Conservation (phyloP, 2,797 vertebrate species). For the Linurgus olivaceus region DNA sequence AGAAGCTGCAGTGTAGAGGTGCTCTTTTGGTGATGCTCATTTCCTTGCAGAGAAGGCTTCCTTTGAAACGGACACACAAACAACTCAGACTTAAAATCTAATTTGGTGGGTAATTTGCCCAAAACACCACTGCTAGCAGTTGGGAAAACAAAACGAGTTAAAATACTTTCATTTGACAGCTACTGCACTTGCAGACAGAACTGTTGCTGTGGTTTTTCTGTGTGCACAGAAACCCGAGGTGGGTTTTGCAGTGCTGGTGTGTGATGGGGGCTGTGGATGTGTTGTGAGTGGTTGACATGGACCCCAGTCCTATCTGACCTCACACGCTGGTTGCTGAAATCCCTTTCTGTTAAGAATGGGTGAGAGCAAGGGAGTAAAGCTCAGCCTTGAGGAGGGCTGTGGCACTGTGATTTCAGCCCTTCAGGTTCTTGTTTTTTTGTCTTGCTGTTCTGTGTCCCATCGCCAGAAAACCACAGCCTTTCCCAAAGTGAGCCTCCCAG, state of each 20-base stretch:
- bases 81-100: background rate
- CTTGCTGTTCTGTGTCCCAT: background rate
- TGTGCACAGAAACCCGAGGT: background rate
- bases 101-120: constrained; percentile 12
- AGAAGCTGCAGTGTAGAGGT: background rate
- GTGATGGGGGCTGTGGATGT: background rate
- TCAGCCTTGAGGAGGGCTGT: background rate
- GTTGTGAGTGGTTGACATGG: background rate
- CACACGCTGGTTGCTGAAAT: background rate
- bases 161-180: constrained; percentile 17
- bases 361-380: background rate
- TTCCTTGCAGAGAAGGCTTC: background rate
- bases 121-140: background rate
- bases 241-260: background rate
- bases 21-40: background rate
- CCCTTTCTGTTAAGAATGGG: background rate
- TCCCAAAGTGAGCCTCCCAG: constrained; percentile 16
- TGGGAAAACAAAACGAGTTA: constrained; percentile 14
- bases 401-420: background rate
- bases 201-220: background rate
- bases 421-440: background rate
- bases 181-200: background rate
- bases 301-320: background rate
- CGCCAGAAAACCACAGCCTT: background rate
- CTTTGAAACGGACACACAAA: background rate